Percentiles rank a stretch among this genome's conserved stretches.
Evolutionary conservation across 1,140 invertebrate genomes (phyloP).

Genomic region (Pogonomyrmex californicus): DNA sequence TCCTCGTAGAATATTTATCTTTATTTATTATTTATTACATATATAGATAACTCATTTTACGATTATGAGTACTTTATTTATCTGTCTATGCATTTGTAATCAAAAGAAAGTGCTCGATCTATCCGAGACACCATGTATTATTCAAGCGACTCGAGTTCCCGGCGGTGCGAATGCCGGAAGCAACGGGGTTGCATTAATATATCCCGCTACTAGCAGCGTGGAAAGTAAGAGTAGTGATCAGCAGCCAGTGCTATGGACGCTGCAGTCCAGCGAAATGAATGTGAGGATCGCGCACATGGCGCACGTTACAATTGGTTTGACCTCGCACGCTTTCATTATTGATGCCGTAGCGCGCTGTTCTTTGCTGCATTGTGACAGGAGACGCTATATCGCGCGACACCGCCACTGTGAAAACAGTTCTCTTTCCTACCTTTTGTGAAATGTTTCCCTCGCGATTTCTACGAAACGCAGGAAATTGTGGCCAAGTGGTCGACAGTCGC

Average conservation of each 20-base stretch:
- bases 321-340: conserved; percentile 82
- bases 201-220: conserved; percentile 40
- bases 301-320: conserved; percentile 81
- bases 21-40: background rate
- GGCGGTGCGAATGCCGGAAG: conserved; percentile 53
- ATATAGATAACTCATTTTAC: background rate
- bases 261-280: conserved; percentile 69
- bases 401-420: conserved; percentile 32
- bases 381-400: conserved; percentile 38
- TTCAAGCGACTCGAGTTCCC: conserved; percentile 19
- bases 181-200: conserved; percentile 59
- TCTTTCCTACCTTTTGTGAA: conserved; percentile 37
- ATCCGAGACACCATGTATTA: conserved; percentile 14
- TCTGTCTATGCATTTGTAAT: conserved; percentile 4
- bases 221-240: conserved; percentile 64
- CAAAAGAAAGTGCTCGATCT: conserved; percentile 10
- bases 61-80: background rate
- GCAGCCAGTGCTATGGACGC: conserved; percentile 32
- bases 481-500: conserved; percentile 35
- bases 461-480: conserved; percentile 47
- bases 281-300: conserved; percentile 75
- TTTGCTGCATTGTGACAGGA: conserved; percentile 7
- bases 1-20: background rate
- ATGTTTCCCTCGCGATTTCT: conserved; percentile 51
- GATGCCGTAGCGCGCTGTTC: conserved; percentile 64